These are phyloP conservation scores for Azorinus chamasolen DNA, from an alignment of 2,888 invertebrate genomes.

Conservation along the genomic window DNA sequence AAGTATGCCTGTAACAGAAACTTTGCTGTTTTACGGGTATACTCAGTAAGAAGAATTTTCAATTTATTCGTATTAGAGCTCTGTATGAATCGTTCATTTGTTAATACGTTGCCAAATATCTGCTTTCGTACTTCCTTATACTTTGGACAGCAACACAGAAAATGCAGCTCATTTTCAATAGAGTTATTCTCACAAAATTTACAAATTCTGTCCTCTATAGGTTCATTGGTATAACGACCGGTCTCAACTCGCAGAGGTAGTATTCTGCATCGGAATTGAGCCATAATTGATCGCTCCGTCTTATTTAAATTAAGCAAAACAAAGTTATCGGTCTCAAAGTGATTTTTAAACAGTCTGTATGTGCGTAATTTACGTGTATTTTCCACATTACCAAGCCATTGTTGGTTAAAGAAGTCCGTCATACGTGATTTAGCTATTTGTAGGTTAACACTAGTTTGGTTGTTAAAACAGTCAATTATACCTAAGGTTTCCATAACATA, in stretches of 20 bases:
- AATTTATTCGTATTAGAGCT: too few species aligned
- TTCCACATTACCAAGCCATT: slow-evolving; percentile 1
- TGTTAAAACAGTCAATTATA: not conserved
- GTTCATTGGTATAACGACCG: slow-evolving; percentile 27
- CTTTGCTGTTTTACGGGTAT: too few species aligned
- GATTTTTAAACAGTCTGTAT: slow-evolving; percentile 13
- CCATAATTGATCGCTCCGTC: slow-evolving; percentile 15
- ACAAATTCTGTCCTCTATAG: slow-evolving; percentile 22
- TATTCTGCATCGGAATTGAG: slow-evolving; percentile 34
- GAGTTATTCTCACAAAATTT: slow-evolving; percentile 12
- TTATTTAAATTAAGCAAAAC: slow-evolving; percentile 7
- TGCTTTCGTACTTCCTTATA: too few species aligned
- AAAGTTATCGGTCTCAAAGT: slow-evolving; percentile 7
- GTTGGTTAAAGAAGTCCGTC: not conserved
- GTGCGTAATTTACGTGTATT: slow-evolving; percentile 21
- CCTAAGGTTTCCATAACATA: not conserved
- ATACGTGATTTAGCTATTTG: slow-evolving; percentile 1
- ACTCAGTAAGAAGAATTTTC: too few species aligned
- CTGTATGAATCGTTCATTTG: too few species aligned
- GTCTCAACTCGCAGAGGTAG: slow-evolving; percentile 34
- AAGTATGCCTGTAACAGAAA: too few species aligned
- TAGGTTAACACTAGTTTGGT: not conserved
- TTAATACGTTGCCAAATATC: too few species aligned
- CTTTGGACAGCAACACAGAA: too few species aligned
- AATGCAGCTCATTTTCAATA: slow-evolving; percentile 31